Base-by-base conservation (phyloP, 64 coral and sea anemone species). In the Montipora cactus region DNA sequence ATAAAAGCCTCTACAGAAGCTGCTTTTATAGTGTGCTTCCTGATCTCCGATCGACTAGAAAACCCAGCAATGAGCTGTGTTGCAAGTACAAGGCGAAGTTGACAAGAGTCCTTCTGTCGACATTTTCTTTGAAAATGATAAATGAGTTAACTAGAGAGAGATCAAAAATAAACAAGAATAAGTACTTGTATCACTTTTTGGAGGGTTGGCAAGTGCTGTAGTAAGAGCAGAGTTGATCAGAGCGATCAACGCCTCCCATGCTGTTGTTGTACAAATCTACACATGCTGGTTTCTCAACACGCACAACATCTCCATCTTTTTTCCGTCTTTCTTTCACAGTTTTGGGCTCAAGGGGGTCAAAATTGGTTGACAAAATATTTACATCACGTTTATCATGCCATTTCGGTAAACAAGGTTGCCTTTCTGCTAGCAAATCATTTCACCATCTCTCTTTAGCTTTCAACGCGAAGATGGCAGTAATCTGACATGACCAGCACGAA, bases 141-240 rank as follows among this genome's bases (percentile, higher is more conserved):
- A 72, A 87, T 5, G 84, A 16, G 44, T 89, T 77, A n/a, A 78
- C 47, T 45, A 66, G 50, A 90, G 79, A 67, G 16, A 90, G 75
- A 64, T 90, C 9, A 90, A 80, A 80, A 79, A 80, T 79, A 79
- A 90, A 67, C 67, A 18, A 76, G 25, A 72, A 89, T 19, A 89
- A 75, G 74, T 89, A 76, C 76, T 53, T 89, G 47, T 76, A 89
- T 23, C 75, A 90, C 75, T 90, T 68, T 46, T 90, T 79, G 10
- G 88, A 90, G 47, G 72, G 61, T 48, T 57, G 15, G 61, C 58
- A 79, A 14, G 57, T 49, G 57, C 57, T 90, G 57, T 57, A 90
- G 59, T 79, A 90, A 14, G 75, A 90, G 53, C 37, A 75, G 22
- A 90, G 88, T 67, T 90, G 20, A 79, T 90, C 88, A 75, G 88